phyloP scores from a whole-genome alignment of 1,140 invertebrate species.

The Drosophila sp. region DNA sequence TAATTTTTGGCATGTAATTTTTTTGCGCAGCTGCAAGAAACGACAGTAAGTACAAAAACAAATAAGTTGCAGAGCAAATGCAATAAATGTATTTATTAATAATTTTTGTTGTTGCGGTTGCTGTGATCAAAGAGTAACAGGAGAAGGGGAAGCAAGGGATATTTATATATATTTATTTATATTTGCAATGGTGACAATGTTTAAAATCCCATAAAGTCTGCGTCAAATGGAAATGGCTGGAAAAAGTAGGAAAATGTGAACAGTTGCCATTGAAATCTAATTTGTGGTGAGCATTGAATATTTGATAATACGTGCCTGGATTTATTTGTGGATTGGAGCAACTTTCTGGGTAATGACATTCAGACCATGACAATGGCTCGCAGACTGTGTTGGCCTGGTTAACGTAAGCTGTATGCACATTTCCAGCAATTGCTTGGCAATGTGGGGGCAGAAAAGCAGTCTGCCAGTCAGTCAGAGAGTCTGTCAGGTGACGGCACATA shows the following conservation, averaged over 20 bases:
- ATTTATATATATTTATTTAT: slow-evolving; percentile 59
- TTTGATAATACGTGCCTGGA: neutral
- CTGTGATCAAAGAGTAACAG: neutral
- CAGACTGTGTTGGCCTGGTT: slow-evolving; percentile 3
- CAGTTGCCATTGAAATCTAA: slow-evolving; percentile 65
- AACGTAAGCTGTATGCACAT: slow-evolving; percentile 33
- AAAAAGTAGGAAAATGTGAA: neutral
- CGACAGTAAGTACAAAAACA: slow-evolving; percentile 71
- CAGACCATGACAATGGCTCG: slow-evolving; percentile 9
- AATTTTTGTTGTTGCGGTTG: slow-evolving; percentile 10
- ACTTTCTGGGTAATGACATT: no score
- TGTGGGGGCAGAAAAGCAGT: neutral
- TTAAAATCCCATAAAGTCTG: slow-evolving; percentile 4
- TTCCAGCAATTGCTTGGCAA: slow-evolving; percentile 20
- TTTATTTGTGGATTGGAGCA: neutral
- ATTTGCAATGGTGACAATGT: slow-evolving; percentile 6
- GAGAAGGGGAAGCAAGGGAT: no score
- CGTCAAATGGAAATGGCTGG: neutral
- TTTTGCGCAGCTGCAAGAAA: slow-evolving; percentile 59
- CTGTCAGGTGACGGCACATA: slow-evolving; percentile 29
- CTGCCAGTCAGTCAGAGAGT: slow-evolving; percentile 1
- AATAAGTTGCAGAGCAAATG: slow-evolving; percentile 53
- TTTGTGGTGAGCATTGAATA: slow-evolving; percentile 52
- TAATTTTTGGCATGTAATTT: slow-evolving; percentile 31
- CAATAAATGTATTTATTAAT: slow-evolving; percentile 44